Evolutionary conservation across 2,888 invertebrate species (phyloP).

Genomic region (Chalcosyrphus nemorum): DNA sequence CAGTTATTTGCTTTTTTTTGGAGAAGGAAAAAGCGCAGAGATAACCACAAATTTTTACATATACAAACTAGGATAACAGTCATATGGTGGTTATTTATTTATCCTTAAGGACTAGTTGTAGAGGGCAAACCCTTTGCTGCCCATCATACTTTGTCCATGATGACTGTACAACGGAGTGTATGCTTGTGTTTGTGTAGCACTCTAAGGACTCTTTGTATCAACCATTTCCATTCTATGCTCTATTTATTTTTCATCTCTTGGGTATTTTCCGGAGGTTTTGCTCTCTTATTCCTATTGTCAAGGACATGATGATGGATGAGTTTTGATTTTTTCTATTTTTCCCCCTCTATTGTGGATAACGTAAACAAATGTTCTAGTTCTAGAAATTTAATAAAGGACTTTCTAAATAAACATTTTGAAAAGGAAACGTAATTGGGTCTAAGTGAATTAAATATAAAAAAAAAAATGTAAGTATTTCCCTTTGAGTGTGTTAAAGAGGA

Average conservation of each 20-base stretch:
- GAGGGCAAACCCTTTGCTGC: constrained; percentile 47
- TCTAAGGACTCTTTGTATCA: constrained; percentile 37
- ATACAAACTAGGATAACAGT: constrained; percentile 32
- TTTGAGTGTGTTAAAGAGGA: background rate
- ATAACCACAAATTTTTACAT: constrained; percentile 30
- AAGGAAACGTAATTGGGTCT: background rate
- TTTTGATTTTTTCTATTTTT: constrained; percentile 39
- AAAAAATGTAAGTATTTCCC: background rate
- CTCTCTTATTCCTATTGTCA: constrained; percentile 53
- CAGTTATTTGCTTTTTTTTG: background rate
- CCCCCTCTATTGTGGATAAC: constrained; percentile 3
- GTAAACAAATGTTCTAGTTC: constrained; percentile 27
- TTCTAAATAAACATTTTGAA: background rate
- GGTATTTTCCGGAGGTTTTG: constrained; percentile 28
- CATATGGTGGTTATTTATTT: constrained; percentile 57
- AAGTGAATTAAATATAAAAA: constrained; percentile 7
- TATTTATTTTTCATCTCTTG: constrained; percentile 61
- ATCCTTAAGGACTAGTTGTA: constrained; percentile 56
- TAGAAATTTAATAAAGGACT: constrained; percentile 31
- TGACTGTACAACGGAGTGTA: background rate
- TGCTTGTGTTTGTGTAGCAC: constrained; percentile 26
- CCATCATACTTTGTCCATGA: constrained; percentile 43
- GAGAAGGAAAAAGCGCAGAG: background rate
- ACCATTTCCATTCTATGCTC: constrained; percentile 57
- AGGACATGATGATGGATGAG: constrained; percentile 55